Base-by-base conservation (phyloP, 2,113 vertebrate genomes). In the Oenanthe oenanthe region DNA sequence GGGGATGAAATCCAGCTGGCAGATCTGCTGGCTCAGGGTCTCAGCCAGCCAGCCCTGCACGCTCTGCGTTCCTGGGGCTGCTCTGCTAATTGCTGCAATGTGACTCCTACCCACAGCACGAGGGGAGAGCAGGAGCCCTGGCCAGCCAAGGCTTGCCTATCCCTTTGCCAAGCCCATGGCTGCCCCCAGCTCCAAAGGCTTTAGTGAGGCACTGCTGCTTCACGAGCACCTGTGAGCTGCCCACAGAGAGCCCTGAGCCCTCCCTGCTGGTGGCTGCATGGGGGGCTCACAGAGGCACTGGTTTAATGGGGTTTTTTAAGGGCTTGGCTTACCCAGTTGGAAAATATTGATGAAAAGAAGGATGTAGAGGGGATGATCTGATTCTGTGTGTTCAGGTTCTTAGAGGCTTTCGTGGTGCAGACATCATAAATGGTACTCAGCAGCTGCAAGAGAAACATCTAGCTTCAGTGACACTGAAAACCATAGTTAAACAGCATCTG, bases 1-100 rank as follows among this genome's bases (percentile, higher is more conserved):
- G 67, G 71, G 62, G 88, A 85, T 91, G 89, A 58, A 74, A 80
- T 88, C 60, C 88, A 89, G 79, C 85, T 60, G 88, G 85, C 74
- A 89, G 74, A 29, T 26, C 45, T 54, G 48, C 77, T 6, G 42
- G 45, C 0, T 0, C 2, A 1, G 70, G 89, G 90, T 82, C 81
- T n/a, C 50, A 6, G 24, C 5, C 68, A 43, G 47, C 17, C 88
- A 91, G 73, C 50, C 50, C 72, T 34, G 32, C 89, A 74, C 3
- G 1, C 66, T 63, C 78, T 12, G 56, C 3, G 0, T 40, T 87
- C 54, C 85, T 61, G 26, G 29, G 42, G 42, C 86, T 58, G 73
- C 83, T 1, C 7, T 66, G 70, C 71, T 95, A 74, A 76, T 94
- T 91, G 48, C 81, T 89, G 92, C 71, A 82, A 88, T 62, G 57